Evolutionary conservation across 2,113 vertebrate species (phyloP), one percentile per base, ranked within the genome.

Genomic region (Ondatra zibethicus): DNA sequence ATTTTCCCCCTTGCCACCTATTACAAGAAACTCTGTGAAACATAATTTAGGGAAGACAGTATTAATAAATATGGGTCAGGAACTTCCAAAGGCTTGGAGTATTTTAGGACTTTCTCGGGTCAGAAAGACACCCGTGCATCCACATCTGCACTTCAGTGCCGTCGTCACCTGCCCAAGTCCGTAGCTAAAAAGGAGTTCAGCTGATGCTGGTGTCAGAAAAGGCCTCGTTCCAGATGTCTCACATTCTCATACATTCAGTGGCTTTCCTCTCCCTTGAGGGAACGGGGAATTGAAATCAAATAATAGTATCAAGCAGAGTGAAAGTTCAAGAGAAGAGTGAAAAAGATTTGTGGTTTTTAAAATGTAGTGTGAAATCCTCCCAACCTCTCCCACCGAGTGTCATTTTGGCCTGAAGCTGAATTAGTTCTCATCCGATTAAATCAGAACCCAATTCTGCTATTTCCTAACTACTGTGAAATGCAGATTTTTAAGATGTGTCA

Each of bases 401-500:
- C 97, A 97, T 58, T 90, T 93, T 97, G 66, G 21, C 55, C 93
- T 96, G 65, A 97, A 58, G 63, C 63, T 86, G 81, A 96, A 70
- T 92, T 94, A 87, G 13, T 96, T 92, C 58, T 91, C 93, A 82
- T 97, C 82, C 97, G 96, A 92, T 97, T 97, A 97, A 98, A 95
- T 96, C 95, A 96, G 39, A 94, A 87, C 27, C 86, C 52, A 84
- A 91, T 96, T 97, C 93, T 94, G n/a, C 55, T 95, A 42, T 75
- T 97, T 94, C 11, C 96, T 95, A 92, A 58, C 84, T 92, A 72
- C 31, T 50, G 95, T 96, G 97, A 96, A 96, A 58, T 96, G 23
- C 80, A 95, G 88, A 97, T 93, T 96, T 97, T 97, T 65, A 92
- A 94, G 97, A 98, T 88, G 88, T 98, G 98, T 98, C 95, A 96